Evolutionary conservation across 1,140 invertebrate genomes (phyloP), one percentile per base, ranked within the genome.

Genomic region (Formica exsecta): DNA sequence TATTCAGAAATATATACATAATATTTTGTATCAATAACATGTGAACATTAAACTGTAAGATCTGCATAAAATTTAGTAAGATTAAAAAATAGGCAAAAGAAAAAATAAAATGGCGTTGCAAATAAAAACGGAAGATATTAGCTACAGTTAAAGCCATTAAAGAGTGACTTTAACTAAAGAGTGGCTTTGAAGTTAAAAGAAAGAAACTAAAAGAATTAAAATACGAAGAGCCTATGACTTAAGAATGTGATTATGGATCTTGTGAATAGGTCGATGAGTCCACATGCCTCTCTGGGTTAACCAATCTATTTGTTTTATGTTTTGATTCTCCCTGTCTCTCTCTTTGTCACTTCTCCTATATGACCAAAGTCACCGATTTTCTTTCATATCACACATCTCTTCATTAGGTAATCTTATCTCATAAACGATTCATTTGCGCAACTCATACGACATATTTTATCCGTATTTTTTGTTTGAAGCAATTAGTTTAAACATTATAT

Each of bases 221-320:
- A 9, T 65, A 66, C 0, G n/a, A 62, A 13, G 48, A 61, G 16
- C 76, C 88, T 86, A 85, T 86, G 81, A 62, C 32, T 65, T 25
- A 48, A 29, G 16, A 83, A 36, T 16, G 4, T 86, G 74, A 86
- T 87, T 29, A 61, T 57, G 44, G 41, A 77, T 79, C 41, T 86
- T 68, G 22, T 66, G 68, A 87, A 87, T 73, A 61, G 73, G 62
- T 70, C 57, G 66, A 54, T 38, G 41, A 68, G 68, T 54, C 44
- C 25, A 48, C 48, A 64, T 41, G 32, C 74, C 62, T 83, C 76
- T 86, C 48, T 75, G 66, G 79, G 38, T 91, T 87, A 89, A 87
- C 61, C 84, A 87, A 66, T 89, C 70, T 87, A 66, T 87, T 89
- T 83, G 79, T 79, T 81, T 91, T 87, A 29, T 32, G 70, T 41